Conservation (phyloP, 2,797 vertebrate species). For the Leptodactylus fallax region DNA sequence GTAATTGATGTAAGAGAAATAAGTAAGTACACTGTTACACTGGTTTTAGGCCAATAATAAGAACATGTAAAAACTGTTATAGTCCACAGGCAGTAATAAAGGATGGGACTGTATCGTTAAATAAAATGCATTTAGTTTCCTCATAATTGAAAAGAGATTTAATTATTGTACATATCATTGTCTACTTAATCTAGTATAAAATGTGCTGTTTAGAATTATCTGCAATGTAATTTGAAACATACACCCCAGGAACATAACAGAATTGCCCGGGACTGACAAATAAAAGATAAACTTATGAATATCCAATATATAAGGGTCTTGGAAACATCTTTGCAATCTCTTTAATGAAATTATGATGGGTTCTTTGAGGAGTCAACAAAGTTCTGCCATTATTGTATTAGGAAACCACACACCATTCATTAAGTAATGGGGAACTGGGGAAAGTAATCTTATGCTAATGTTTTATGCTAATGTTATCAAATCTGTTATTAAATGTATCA, state of each 20-base stretch:
- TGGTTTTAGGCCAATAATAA: conserved; percentile 6
- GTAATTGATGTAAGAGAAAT: background rate
- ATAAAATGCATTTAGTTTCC: conserved; percentile 61
- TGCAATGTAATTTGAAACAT: conserved; percentile 61
- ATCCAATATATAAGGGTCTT: conserved; percentile 18
- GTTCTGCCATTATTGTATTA: conserved; percentile 17
- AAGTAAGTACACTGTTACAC: background rate
- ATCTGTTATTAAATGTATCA: conserved; percentile 30
- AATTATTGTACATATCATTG: conserved; percentile 51
- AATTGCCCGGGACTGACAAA: conserved; percentile 32
- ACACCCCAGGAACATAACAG: conserved; percentile 31
- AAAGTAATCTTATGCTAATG: conserved; percentile 18
- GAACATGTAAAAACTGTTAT: background rate
- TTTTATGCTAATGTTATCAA: conserved; percentile 8
- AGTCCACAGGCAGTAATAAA: conserved; percentile 25
- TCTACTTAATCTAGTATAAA: conserved; percentile 61
- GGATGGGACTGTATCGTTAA: conserved; percentile 26
- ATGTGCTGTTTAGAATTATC: conserved; percentile 63
- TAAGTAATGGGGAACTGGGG: background rate
- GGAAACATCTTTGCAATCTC: conserved; percentile 34
- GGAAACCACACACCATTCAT: conserved; percentile 5
- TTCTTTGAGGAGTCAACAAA: conserved; percentile 34
- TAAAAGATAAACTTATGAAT: conserved; percentile 39
- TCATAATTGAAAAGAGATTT: conserved; percentile 56
- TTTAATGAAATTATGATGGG: conserved; percentile 43